A percentile compares a stretch with the other conserved stretches of the same genome.
These are phyloP conservation scores for Limosa lapponica DNA, from an alignment of 2,797 vertebrate genomes.

Conservation along the genomic window DNA sequence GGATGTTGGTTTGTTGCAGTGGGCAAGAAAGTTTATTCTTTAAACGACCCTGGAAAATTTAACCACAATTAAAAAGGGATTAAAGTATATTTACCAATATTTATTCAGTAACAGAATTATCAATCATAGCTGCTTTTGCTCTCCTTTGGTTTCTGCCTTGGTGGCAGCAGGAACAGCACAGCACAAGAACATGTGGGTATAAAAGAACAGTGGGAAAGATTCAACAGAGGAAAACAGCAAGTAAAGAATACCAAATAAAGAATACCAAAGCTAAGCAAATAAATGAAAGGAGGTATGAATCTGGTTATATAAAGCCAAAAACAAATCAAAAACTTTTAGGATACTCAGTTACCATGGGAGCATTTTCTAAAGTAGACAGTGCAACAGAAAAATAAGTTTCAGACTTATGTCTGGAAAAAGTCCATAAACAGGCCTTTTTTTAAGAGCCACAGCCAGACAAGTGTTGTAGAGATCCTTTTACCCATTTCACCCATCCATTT, in stretches of 20 bases:
- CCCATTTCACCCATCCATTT: neutral
- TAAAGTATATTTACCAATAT: neutral
- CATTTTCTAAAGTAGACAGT: neutral
- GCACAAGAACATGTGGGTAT: neutral
- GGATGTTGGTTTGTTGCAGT: neutral
- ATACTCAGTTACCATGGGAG: neutral
- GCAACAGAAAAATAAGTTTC: neutral
- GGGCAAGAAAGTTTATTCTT: neutral
- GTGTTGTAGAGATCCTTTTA: neutral
- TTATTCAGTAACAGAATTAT: neutral
- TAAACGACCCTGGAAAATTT: neutral
- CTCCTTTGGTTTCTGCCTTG: neutral
- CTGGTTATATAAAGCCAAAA: neutral
- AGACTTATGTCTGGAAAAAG: neutral
- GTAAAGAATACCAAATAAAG: slow-evolving; percentile 8
- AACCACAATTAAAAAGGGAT: neutral
- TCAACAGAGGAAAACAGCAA: neutral
- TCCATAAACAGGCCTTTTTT: neutral
- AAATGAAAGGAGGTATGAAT: neutral
- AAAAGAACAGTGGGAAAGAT: neutral
- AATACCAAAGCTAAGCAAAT: neutral
- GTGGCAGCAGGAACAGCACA: neutral
- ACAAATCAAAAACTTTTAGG: neutral
- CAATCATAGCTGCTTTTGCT: neutral
- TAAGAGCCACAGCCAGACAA: neutral